Base-by-base conservation (phyloP, 2,888 invertebrate species). In the Agrotis ipsilon region DNA sequence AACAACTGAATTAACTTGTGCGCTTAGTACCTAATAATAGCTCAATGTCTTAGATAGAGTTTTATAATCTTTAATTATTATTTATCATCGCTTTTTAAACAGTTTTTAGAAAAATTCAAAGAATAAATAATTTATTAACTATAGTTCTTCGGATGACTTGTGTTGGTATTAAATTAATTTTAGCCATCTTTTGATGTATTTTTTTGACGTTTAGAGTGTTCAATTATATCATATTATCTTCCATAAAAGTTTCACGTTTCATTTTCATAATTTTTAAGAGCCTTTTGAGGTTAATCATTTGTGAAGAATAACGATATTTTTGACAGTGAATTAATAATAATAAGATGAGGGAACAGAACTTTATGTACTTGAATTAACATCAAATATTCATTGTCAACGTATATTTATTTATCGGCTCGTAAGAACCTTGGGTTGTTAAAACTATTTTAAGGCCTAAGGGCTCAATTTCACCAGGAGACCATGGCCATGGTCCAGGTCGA, bases 121-220 rank as follows among this genome's bases (percentile, higher is more conserved):
- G 49, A 49, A 63, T 51, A 21, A 55, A 55, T 48, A 48, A 55
- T 39, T 32, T 43, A 49, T 32, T 27, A 54, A 24, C 13, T 9
- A n/a, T n/a, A 49, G 45, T 60, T 77, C 21, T 45, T n/a, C 9
- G 18, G 43, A 32, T 24, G 48, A 24, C 18, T n/a, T 58, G 45
- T 49, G 24, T 51, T 13, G 18, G 48, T 69, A 63, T 45, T 65
- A 54, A 14, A 62, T 68, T 45, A 45, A 60, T 66, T 63, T 27
- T 16, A 51, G 19, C 21, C 6, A 19, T 6, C 51, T 52, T 65
- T 81, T 65, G 43, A 65, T 60, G 32, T 43, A 62, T 75, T 65
- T 39, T 52, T 16, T 43, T 39, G 39, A 39, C 3, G 48, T 43
- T 52, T 59, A 16, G 27, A 59, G 19, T 51, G 52, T 45, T 48